Evolutionary conservation across 2,113 vertebrate species (phyloP), one percentile per base, ranked within the genome.

Genomic region (Amphiprion percula): DNA sequence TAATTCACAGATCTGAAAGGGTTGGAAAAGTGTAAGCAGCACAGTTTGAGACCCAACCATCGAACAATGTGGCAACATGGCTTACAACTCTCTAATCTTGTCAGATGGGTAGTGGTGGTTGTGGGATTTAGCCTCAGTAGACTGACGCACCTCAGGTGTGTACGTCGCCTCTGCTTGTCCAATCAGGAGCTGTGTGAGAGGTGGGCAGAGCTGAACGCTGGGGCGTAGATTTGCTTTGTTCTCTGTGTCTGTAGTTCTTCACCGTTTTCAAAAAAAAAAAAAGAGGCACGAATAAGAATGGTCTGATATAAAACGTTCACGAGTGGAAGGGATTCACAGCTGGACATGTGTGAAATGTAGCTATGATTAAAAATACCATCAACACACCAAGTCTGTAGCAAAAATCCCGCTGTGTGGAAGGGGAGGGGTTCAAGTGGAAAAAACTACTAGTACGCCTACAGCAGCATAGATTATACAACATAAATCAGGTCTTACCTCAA

Each of bases 31-130:
- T 89, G 87, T 80, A 88, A 90, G 84, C 84, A 41, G 83, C 9
- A 72, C 44, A 56, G 9, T 37, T 53, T 62, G 19, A 52, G 21
- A 59, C 26, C 19, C 33, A 62, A 73, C 12, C 9, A 49, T 17
- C 17, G 1, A 19, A 24, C 44, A 60, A 75, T n/a, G n/a, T 52
- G 52, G 28, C 11, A 67, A 78, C 64, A 52, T 46, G 23, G 80
- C 89, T 91, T 88, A 80, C 89, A 83, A 58, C 60, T 89, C 77
- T 90, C 85, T 77, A 74, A 84, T 80, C 72, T 74, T 77, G 44
- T 88, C 88, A 90, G 86, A 91, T 87, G 75, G 23, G 37, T 83
- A 77, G 69, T 80, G 69, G 68, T 82, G 82, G 69, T 90, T 90
- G 54, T 87, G 85, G 87, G 85, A 68, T 83, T 83, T 49, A 75